These are phyloP conservation scores for Apogon talboti DNA, from an alignment of 2,797 vertebrate species.

Conservation along the genomic window DNA sequence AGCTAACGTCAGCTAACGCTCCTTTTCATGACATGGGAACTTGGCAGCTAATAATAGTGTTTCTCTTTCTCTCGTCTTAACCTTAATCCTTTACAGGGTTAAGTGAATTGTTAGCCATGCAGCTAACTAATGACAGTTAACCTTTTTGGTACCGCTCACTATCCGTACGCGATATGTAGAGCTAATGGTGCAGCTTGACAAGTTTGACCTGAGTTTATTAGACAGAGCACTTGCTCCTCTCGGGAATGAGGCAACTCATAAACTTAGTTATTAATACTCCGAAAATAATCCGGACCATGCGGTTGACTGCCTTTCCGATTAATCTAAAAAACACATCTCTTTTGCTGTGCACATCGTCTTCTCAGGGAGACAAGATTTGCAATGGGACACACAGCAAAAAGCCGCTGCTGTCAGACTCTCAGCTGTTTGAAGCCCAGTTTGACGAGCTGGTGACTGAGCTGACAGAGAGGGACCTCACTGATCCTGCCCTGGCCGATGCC, in stretches of 20 bases:
- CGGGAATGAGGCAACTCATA: slow-evolving; percentile 58
- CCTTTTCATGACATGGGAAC: slow-evolving; percentile 28
- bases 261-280: slow-evolving; percentile 9
- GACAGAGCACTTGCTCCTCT: background rate
- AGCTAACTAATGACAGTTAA: background rate
- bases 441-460: slow-evolving; percentile 88
- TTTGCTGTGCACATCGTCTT: slow-evolving; percentile 37
- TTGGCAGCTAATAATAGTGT: slow-evolving; percentile 34
- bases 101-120: background rate
- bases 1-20: slow-evolving; percentile 53
- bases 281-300: slow-evolving; percentile 25
- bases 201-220: background rate
- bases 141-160: background rate
- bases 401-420: slow-evolving; percentile 73
- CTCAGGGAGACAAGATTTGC: slow-evolving; percentile 73
- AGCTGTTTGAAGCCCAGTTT: slow-evolving; percentile 87
- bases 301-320: slow-evolving; percentile 12
- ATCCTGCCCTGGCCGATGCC: slow-evolving; percentile 86
- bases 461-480: slow-evolving; percentile 82
- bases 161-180: background rate
- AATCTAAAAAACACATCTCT: background rate
- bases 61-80: slow-evolving; percentile 27
- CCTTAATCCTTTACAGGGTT: slow-evolving; percentile 7
- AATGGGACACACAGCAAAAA: slow-evolving; percentile 72
- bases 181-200: background rate